Evolutionary conservation across 1,140 invertebrate species (phyloP).

Genomic region (Eumeta japonica): DNA sequence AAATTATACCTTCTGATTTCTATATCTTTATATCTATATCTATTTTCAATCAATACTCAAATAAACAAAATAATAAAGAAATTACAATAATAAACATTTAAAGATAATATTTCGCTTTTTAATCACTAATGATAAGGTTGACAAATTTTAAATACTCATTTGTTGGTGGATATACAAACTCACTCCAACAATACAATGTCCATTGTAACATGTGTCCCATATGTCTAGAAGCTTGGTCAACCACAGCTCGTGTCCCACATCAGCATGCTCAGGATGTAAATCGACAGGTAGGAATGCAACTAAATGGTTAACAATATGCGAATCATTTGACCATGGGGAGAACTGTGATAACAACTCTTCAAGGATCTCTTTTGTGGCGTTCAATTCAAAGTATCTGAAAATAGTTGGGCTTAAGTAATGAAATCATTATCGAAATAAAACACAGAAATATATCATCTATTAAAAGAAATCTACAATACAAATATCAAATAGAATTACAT

Average conservation of each 20-base stretch:
- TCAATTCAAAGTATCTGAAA: constrained; percentile 71
- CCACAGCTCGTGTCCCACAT: constrained; percentile 75
- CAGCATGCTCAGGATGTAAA: constrained; percentile 63
- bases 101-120: no score
- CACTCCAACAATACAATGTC: constrained; percentile 70
- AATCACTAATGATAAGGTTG: no score
- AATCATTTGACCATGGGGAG: constrained; percentile 68
- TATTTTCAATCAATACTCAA: no score
- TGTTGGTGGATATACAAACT: no score
- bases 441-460: background rate
- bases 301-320: constrained; percentile 64
- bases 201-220: constrained; percentile 74
- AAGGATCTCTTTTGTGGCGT: constrained; percentile 84
- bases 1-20: no score
- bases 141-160: no score
- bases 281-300: constrained; percentile 76
- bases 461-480: constrained; percentile 7
- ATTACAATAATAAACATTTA: no score
- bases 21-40: no score
- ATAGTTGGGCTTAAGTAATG: no score
- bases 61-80: no score
- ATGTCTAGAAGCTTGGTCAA: constrained; percentile 79
- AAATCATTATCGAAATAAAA: no score
- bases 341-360: constrained; percentile 77
- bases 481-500: constrained; percentile 10